These are phyloP conservation scores for Catostylus mosaicus DNA, from an alignment of 30 jellyfish, hydroid and myxozoan species.

Conservation along the genomic window DNA sequence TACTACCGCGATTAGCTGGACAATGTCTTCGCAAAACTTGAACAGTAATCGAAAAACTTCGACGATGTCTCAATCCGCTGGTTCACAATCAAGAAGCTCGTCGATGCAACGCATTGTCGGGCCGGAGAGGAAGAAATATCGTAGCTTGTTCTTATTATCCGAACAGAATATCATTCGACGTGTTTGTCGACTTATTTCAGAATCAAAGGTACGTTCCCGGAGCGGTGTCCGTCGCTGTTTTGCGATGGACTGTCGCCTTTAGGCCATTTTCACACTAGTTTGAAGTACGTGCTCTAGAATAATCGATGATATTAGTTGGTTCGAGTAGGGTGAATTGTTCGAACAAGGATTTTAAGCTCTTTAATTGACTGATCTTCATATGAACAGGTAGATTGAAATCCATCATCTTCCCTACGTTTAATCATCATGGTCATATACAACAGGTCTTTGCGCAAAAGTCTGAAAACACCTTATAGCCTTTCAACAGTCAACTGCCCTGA, in stretches of 20 bases:
- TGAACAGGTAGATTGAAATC: neutral
- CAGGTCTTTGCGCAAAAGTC: neutral
- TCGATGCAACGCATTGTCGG: conserved; percentile 81
- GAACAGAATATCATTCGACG: conserved; percentile 70
- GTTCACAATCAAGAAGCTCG: conserved; percentile 80
- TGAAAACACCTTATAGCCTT: neutral
- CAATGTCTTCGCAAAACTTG: conserved; percentile 57
- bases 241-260: too few species aligned
- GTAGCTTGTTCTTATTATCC: conserved; percentile 66
- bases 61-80: conserved; percentile 74
- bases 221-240: too few species aligned
- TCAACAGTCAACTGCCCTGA: too few species aligned
- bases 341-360: too few species aligned
- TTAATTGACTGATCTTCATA: too few species aligned
- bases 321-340: too few species aligned
- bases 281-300: too few species aligned
- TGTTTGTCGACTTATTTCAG: conserved; percentile 75
- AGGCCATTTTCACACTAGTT: too few species aligned
- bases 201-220: conserved; percentile 79
- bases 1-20: neutral
- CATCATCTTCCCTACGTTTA: neutral
- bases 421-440: neutral
- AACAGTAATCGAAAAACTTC: conserved; percentile 61
- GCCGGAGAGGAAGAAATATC: conserved; percentile 76
- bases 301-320: too few species aligned